Percentiles rank a stretch among this genome's conserved stretches.
These are phyloP conservation scores for Calliopsis andreniformis DNA, from an alignment of 1,140 invertebrate species.

Conservation along the genomic window DNA sequence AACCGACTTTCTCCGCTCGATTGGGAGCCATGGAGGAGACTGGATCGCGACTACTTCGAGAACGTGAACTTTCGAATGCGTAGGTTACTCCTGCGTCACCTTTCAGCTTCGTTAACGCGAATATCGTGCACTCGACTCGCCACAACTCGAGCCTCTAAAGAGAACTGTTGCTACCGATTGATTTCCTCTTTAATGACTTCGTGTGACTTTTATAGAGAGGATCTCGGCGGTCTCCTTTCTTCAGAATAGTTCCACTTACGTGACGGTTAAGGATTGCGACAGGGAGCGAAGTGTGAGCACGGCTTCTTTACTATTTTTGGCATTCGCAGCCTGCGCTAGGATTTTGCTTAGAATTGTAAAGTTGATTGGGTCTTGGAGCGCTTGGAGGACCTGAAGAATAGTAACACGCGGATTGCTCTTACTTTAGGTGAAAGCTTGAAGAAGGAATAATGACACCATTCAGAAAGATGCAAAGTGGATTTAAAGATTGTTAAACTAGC, in stretches of 20 bases:
- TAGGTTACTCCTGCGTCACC: constrained; percentile 25
- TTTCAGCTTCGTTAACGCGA: constrained; percentile 27
- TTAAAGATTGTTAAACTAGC: no score
- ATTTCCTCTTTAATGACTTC: neutral
- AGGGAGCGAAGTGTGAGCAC: neutral
- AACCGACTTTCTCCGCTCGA: constrained; percentile 32
- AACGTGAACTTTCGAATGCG: constrained; percentile 46
- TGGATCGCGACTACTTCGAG: neutral
- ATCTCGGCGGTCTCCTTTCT: neutral
- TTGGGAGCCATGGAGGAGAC: neutral
- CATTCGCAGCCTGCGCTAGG: neutral
- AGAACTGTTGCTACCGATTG: neutral
- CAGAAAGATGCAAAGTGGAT: no score
- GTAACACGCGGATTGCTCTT: no score
- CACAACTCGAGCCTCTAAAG: neutral
- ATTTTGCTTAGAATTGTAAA: neutral
- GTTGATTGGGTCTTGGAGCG: no score
- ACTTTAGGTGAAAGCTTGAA: no score
- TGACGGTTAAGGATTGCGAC: neutral
- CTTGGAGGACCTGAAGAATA: no score
- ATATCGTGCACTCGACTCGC: neutral
- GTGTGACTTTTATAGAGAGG: neutral
- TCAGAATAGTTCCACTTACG: neutral
- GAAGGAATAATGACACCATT: no score
- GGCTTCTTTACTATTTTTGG: neutral